Evolutionary conservation across 1,140 invertebrate genomes (phyloP).

Genomic region (Drosophila tristis): DNA sequence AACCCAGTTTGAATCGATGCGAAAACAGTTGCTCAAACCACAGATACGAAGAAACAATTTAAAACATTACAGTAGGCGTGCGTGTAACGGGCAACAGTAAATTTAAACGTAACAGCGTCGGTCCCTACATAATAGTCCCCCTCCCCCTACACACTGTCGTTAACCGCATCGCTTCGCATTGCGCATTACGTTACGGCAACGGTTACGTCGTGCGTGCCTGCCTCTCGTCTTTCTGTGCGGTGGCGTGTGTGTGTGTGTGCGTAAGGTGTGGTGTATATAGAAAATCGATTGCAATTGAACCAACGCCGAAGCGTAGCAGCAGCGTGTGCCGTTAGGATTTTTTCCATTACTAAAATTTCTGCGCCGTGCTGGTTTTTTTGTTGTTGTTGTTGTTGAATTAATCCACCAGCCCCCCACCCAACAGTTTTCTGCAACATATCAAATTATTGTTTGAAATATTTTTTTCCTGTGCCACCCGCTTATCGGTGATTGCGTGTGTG

Average conservation of each 20-base stretch:
- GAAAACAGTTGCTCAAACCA: no score
- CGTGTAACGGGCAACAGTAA: no score
- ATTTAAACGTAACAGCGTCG: slow-evolving; percentile 1
- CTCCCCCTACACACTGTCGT: no score
- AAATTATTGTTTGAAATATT: not conserved
- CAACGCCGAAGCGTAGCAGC: slow-evolving; percentile 33
- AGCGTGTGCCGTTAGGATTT: slow-evolving; percentile 54
- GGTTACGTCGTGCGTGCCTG: slow-evolving; percentile 31
- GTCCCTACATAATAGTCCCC: not conserved
- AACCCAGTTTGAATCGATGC: no score
- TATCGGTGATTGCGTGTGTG: not conserved
- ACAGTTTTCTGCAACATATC: slow-evolving; percentile 16
- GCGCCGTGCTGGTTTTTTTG: slow-evolving; percentile 26
- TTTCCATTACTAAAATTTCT: slow-evolving; percentile 12
- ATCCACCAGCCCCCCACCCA: not conserved
- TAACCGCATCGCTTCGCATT: slow-evolving; percentile 31
- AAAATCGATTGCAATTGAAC: slow-evolving; percentile 75
- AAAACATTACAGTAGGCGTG: no score
- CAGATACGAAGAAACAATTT: no score
- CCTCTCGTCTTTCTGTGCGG: slow-evolving; percentile 13
- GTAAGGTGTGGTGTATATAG: slow-evolving; percentile 78
- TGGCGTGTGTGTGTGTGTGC: slow-evolving; percentile 33
- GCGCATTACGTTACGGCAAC: slow-evolving; percentile 33
- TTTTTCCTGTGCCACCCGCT: slow-evolving; percentile 15
- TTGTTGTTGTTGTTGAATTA: slow-evolving; percentile 39